Conservation (phyloP, 23 tunicate species). For the Clavelina lepadiformis region DNA sequence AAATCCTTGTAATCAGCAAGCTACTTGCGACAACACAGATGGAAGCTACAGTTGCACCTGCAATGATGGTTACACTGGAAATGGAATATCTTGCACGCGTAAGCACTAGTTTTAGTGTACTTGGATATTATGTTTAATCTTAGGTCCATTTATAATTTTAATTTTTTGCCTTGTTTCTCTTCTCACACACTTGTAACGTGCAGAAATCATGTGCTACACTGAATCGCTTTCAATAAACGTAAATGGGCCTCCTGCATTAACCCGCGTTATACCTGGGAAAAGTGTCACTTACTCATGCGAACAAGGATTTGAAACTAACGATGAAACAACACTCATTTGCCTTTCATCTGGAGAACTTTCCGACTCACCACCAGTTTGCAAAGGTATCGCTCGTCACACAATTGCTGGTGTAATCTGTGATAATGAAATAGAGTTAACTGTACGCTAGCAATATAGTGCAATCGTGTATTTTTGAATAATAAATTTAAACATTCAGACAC, state of each 20-base stretch:
- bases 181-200: no score
- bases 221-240: not conserved
- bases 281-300: not conserved
- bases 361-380: no score
- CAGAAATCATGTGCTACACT: conserved; percentile 6
- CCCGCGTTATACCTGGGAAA: not conserved
- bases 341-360: no score
- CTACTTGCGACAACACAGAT: conserved; percentile 40
- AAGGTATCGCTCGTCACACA: no score
- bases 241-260: conserved; percentile 4
- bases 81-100: conserved; percentile 35
- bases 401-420: no score
- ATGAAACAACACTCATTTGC: no score
- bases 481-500: no score
- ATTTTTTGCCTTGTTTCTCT: not conserved
- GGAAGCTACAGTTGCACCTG: conserved; percentile 54
- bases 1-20: conserved; percentile 34
- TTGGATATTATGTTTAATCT: not conserved
- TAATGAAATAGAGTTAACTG: no score
- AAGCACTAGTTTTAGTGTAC: not conserved
- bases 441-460: no score
- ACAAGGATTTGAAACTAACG: no score
- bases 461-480: no score
- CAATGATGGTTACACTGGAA: conserved; percentile 24
- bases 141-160: not conserved